Conservation (phyloP, 1,140 invertebrate species). For the Drosophila nigrodunni region DNA sequence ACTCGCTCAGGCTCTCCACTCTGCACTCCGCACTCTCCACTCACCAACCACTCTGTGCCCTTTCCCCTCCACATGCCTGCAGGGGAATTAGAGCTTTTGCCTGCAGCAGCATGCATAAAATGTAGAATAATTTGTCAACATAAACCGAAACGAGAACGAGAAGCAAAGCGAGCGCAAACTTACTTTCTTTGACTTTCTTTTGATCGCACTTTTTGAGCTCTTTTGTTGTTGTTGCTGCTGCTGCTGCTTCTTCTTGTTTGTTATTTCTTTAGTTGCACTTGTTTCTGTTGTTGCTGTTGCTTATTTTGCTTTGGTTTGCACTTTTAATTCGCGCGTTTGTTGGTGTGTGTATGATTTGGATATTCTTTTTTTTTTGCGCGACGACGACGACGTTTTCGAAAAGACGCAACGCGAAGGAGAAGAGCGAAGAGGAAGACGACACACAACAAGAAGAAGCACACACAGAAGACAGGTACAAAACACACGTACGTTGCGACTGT, state of each 20-base stretch:
- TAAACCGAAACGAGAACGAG: background rate
- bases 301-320: conserved; percentile 50
- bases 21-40: background rate
- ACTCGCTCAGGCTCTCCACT: conserved; percentile 1
- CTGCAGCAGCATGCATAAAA: conserved; percentile 18
- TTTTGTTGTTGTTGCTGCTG: conserved; percentile 37
- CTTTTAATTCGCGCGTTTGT: conserved; percentile 10
- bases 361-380: conserved; percentile 22
- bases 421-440: conserved; percentile 21
- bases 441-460: conserved; percentile 24
- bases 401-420: conserved; percentile 33
- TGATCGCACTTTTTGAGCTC: conserved; percentile 44
- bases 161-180: conserved; percentile 58
- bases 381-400: conserved; percentile 25
- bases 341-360: conserved; percentile 12
- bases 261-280: conserved; percentile 29
- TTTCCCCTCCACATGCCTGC: background rate
- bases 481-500: conserved; percentile 75
- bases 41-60: too few relatives aligned
- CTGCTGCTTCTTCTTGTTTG: conserved; percentile 35
- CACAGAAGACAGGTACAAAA: conserved; percentile 27
- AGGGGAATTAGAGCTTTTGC: background rate
- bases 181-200: conserved; percentile 71
- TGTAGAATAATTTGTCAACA: conserved; percentile 25
- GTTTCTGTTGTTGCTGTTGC: conserved; percentile 38